Evolutionary conservation across 2,888 invertebrate genomes (phyloP).

Genomic region (Melieria crassipennis): DNA sequence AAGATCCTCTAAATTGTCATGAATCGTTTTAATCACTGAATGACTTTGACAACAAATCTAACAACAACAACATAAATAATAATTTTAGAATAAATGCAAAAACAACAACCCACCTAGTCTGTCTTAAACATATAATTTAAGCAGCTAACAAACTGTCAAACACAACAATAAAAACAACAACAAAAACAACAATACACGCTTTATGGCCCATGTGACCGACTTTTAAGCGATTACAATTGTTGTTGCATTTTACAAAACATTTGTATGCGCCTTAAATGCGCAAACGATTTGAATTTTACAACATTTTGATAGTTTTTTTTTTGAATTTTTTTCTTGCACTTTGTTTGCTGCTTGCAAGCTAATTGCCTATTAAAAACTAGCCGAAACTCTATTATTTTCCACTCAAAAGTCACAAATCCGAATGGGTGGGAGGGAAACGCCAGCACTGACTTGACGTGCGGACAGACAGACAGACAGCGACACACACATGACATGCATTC

Average conservation of each 20-base stretch:
- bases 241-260: conserved; percentile 9
- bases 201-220: conserved; percentile 35
- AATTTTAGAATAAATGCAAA: too few relatives aligned
- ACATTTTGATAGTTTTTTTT: conserved; percentile 1
- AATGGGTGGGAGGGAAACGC: conserved; percentile 8
- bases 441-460: neutral
- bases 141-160: too few relatives aligned
- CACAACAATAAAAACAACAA: neutral
- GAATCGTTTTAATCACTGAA: neutral
- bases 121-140: too few relatives aligned
- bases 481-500: too few relatives aligned
- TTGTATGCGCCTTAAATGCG: neutral
- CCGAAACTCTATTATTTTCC: conserved; percentile 29
- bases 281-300: too few relatives aligned
- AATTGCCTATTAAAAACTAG: conserved; percentile 31
- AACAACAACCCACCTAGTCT: too few relatives aligned
- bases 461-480: neutral
- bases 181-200: conserved; percentile 3
- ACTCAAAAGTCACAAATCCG: conserved; percentile 25
- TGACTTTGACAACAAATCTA: neutral
- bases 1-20: too few relatives aligned
- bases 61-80: too few relatives aligned
- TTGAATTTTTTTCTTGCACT: conserved; percentile 19
- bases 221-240: conserved; percentile 28
- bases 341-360: conserved; percentile 24